A percentile compares a stretch with the other conserved stretches of the same genome.
These are phyloP conservation scores for Cyphomyrmex costatus DNA, from an alignment of 1,140 invertebrate genomes.

Conservation along the genomic window DNA sequence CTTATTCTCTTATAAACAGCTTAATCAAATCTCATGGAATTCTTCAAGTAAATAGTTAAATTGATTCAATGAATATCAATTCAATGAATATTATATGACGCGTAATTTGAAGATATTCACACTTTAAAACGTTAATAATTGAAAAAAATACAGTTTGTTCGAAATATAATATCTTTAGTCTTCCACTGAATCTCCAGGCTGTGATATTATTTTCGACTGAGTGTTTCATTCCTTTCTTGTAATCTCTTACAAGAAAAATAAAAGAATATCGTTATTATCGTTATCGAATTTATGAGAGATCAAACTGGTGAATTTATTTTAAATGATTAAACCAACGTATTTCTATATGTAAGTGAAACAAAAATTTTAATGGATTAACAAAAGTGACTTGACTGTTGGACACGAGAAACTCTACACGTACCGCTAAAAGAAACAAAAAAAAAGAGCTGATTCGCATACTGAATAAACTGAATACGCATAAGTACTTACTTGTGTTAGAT, in stretches of 20 bases:
- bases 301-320: slow-evolving; percentile 32
- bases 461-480: slow-evolving; percentile 68
- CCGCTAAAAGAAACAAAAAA: neutral
- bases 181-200: slow-evolving; percentile 72
- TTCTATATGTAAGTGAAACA: neutral
- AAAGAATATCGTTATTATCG: slow-evolving; percentile 32
- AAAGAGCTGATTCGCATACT: slow-evolving; percentile 64
- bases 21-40: slow-evolving; percentile 4
- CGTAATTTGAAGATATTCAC: slow-evolving; percentile 6
- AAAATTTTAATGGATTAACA: slow-evolving; percentile 35
- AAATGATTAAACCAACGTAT: slow-evolving; percentile 32
- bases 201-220: slow-evolving; percentile 74
- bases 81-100: no score
- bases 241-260: slow-evolving; percentile 26
- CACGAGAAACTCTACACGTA: slow-evolving; percentile 13
- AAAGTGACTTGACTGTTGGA: slow-evolving; percentile 38
- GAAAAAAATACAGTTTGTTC: slow-evolving; percentile 17
- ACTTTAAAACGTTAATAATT: neutral
- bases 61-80: neutral
- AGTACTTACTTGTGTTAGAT: slow-evolving; percentile 71
- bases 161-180: slow-evolving; percentile 63
- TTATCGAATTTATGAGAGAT: slow-evolving; percentile 18
- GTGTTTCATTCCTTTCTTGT: slow-evolving; percentile 68
- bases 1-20: neutral
- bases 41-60: slow-evolving; percentile 9